Conservation (phyloP, 2,113 vertebrate genomes). For the Albula glossodonta region DNA sequence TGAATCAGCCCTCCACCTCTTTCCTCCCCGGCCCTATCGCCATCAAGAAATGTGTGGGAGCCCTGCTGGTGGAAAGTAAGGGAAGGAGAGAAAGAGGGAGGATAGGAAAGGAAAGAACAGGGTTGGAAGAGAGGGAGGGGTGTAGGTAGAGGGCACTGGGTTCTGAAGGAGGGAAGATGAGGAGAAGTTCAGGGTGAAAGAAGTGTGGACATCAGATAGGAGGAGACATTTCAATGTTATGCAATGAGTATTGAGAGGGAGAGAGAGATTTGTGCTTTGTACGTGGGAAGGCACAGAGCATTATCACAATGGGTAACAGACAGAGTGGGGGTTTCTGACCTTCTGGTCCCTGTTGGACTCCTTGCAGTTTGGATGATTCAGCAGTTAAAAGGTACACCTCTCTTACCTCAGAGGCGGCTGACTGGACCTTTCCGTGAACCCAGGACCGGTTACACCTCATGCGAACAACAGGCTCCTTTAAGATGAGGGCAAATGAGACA, state of each 20-base stretch:
- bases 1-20: neutral
- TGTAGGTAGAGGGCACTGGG: neutral
- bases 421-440: slow-evolving; percentile 59
- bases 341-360: neutral
- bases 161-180: neutral
- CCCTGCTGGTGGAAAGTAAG: neutral
- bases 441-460: slow-evolving; percentile 39
- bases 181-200: neutral
- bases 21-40: neutral
- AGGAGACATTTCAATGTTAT: neutral
- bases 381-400: slow-evolving; percentile 32
- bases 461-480: slow-evolving; percentile 52
- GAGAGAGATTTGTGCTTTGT: neutral
- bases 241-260: neutral
- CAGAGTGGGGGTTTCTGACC: neutral
- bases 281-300: neutral
- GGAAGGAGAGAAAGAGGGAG: neutral
- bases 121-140: neutral
- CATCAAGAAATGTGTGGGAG: neutral
- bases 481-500: slow-evolving; percentile 38
- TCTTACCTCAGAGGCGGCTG: slow-evolving; percentile 36
- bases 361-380: slow-evolving; percentile 31
- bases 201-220: neutral
- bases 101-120: neutral
- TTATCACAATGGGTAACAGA: neutral